Conservation (phyloP, 92 coral and sea anemone species). For the Hydrozoanthus gracilis region DNA sequence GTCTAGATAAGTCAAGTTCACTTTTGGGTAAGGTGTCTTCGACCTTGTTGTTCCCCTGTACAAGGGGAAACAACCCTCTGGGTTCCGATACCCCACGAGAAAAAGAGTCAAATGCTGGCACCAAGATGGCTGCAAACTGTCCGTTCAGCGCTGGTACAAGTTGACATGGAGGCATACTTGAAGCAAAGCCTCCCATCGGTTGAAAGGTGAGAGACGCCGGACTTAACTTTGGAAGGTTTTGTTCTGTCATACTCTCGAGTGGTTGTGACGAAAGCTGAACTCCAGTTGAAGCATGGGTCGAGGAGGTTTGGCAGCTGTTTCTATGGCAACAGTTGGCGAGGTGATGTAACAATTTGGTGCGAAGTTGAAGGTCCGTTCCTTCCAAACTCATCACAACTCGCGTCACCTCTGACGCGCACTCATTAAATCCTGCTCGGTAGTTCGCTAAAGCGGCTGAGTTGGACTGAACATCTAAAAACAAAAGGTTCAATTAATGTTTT, state of each 20-base stretch:
- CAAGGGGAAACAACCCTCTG: constrained; percentile 42
- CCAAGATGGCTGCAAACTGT: constrained; percentile 52
- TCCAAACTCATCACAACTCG: constrained; percentile 67
- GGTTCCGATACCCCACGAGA: constrained; percentile 22
- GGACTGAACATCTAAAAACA: constrained; percentile 32
- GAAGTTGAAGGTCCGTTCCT: constrained; percentile 66
- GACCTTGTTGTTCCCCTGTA: constrained; percentile 26
- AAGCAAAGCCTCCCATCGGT: constrained; percentile 39
- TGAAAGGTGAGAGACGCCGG: constrained; percentile 33
- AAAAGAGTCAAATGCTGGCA: constrained; percentile 58
- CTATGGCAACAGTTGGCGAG: constrained; percentile 74
- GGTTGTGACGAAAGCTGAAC: not conserved
- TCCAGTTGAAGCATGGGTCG: not conserved
- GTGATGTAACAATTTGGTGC: constrained; percentile 68
- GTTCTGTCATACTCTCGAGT: constrained; percentile 7
- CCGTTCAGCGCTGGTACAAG: constrained; percentile 54
- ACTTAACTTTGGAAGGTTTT: constrained; percentile 29
- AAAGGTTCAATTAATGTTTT: too few relatives aligned
- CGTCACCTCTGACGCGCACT: constrained; percentile 79
- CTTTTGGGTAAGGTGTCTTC: constrained; percentile 6
- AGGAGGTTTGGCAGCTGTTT: constrained; percentile 41
- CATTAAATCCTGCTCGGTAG: constrained; percentile 87
- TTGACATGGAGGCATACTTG: constrained; percentile 48
- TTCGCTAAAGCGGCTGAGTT: constrained; percentile 71
- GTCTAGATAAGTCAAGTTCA: not conserved